Conservation (phyloP, 2,797 vertebrate genomes). For the Borostomias antarcticus region DNA sequence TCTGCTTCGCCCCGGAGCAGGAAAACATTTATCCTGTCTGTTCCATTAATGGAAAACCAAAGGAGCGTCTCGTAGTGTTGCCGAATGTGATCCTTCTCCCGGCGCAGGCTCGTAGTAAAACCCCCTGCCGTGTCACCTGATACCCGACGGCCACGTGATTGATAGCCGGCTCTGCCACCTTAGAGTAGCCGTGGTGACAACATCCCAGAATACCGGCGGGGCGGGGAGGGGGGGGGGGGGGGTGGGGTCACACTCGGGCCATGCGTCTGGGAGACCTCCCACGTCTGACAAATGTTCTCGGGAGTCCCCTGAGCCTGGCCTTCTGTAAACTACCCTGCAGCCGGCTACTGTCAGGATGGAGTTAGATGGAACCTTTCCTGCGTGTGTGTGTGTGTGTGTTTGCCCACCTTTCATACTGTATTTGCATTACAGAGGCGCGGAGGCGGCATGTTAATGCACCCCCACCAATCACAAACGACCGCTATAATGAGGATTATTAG, state of each 20-base stretch:
- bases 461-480: slow-evolving; percentile 15
- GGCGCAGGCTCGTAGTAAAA: slow-evolving; percentile 40
- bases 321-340: slow-evolving; percentile 44
- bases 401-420: background rate
- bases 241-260: no score
- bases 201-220: slow-evolving; percentile 62
- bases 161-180: no score
- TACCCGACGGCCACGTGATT: slow-evolving; percentile 26
- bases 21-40: no score
- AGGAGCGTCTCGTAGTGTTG: no score
- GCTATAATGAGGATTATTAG: slow-evolving; percentile 13
- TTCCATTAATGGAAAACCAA: no score
- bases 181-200: slow-evolving; percentile 55
- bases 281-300: background rate
- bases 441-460: background rate
- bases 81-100: slow-evolving; percentile 33
- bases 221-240: no score
- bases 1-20: no score
- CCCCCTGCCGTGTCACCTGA: slow-evolving; percentile 40
- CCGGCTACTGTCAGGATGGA: slow-evolving; percentile 40
- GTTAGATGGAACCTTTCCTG: slow-evolving; percentile 29
- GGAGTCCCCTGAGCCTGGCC: slow-evolving; percentile 22
- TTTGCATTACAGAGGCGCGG: background rate
- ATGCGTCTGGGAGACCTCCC: slow-evolving; percentile 51
- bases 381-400: no score